Evolutionary conservation across 2,113 vertebrate genomes (phyloP).

Genomic region (Anolis carolinensis): DNA sequence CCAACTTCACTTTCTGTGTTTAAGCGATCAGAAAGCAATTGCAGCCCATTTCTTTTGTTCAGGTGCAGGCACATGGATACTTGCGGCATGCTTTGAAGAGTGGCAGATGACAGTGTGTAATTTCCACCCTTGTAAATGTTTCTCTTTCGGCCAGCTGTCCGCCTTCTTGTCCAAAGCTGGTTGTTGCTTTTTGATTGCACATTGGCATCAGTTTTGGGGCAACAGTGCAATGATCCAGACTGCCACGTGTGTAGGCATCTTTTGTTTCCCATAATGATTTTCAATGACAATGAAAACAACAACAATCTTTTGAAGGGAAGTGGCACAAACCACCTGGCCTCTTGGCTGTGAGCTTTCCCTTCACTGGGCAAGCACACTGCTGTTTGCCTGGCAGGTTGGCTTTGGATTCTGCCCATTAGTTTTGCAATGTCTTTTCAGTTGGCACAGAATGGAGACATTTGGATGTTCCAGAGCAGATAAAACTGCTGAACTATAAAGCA

Average conservation of each 20-base stretch:
- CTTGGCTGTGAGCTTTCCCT: constrained; percentile 47
- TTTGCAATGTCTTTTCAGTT: constrained; percentile 22
- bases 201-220: constrained; percentile 39
- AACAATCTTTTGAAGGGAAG: neutral
- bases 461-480: neutral
- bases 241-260: constrained; percentile 30
- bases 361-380: neutral
- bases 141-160: neutral
- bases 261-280: constrained; percentile 63
- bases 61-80: neutral
- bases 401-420: neutral
- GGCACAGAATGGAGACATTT: neutral
- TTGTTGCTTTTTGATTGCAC: constrained; percentile 29
- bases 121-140: neutral
- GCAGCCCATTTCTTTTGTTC: neutral
- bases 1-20: neutral
- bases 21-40: neutral
- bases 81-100: neutral
- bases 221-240: constrained; percentile 40
- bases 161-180: neutral
- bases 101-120: neutral
- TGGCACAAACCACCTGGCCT: constrained; percentile 55
- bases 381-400: neutral
- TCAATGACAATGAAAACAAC: constrained; percentile 16
- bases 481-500: constrained; percentile 16